phyloP scores from a whole-genome alignment of 2,888 invertebrate species.

The Drosophila eohydei region DNA sequence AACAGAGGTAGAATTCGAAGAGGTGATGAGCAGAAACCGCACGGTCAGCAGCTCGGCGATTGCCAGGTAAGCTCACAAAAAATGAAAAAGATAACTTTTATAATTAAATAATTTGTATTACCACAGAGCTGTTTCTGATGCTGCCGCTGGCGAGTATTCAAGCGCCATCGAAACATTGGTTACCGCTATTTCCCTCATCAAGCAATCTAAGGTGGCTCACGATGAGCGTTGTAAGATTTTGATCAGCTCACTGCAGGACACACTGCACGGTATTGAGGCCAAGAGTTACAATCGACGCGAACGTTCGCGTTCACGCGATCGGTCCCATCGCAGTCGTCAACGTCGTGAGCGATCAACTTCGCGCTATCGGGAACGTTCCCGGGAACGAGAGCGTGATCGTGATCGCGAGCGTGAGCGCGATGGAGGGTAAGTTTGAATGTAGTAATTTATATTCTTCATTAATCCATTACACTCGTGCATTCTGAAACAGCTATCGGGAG shows the following conservation, averaged over 20 bases:
- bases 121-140: slow-evolving; percentile 96
- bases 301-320: slow-evolving; percentile 86
- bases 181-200: slow-evolving; percentile 99
- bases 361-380: slow-evolving; percentile 89
- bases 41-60: slow-evolving; percentile 99
- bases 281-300: slow-evolving; percentile 96
- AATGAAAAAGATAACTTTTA: neutral
- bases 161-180: slow-evolving; percentile 99
- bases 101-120: neutral
- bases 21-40: slow-evolving; percentile 98
- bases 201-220: slow-evolving; percentile 93
- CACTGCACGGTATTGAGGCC: slow-evolving; percentile 97
- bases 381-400: slow-evolving; percentile 88
- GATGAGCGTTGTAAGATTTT: slow-evolving; percentile 99
- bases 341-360: slow-evolving; percentile 86
- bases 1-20: slow-evolving; percentile 98
- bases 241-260: slow-evolving; percentile 98
- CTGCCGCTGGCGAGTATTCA: slow-evolving; percentile 98
- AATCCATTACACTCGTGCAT: neutral
- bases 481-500: slow-evolving; percentile 84
- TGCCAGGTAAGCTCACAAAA: slow-evolving; percentile 86
- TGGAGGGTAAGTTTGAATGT: slow-evolving; percentile 86
- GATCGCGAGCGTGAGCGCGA: slow-evolving; percentile 85
- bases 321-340: slow-evolving; percentile 85
- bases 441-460: neutral